A percentile compares a stretch with the other conserved stretches of the same genome.
Conservation (phyloP, 2,888 invertebrate genomes). For the Leucania comma region DNA sequence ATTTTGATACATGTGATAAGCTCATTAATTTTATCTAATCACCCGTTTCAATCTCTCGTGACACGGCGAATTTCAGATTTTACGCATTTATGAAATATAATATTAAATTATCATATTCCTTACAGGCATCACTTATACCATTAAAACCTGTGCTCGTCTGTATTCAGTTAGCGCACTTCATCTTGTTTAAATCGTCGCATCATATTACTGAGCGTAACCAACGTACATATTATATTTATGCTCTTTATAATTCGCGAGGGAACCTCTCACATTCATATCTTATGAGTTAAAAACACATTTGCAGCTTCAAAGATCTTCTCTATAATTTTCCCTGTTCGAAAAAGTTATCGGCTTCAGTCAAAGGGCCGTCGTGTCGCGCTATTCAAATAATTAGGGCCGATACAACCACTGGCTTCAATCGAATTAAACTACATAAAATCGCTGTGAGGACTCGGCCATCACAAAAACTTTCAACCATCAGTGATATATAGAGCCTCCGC, state of each 20-base stretch:
- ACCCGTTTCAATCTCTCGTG: conserved; percentile 26
- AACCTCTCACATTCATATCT: conserved; percentile 17
- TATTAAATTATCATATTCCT: conserved; percentile 35
- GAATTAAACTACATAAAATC: conserved; percentile 88
- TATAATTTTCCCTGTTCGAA: conserved; percentile 66
- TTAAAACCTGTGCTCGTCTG: conserved; percentile 25
- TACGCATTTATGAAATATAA: conserved; percentile 29
- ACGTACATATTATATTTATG: conserved; percentile 4
- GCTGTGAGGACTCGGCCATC: conserved; percentile 71
- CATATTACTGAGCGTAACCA: conserved; percentile 8
- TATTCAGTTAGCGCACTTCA: conserved; percentile 32
- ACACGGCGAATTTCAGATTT: conserved; percentile 42
- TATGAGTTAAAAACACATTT: conserved; percentile 15
- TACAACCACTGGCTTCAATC: conserved; percentile 81
- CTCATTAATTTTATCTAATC: conserved; percentile 5
- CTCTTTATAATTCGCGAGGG: conserved; percentile 10
- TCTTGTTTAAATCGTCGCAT: conserved; percentile 36
- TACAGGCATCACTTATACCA: conserved; percentile 32
- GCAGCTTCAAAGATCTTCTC: conserved; percentile 59
- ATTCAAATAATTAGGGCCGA: conserved; percentile 89
- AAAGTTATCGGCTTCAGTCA: conserved; percentile 83
- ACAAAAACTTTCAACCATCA: conserved; percentile 79
- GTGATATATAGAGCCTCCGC: conserved; percentile 76
- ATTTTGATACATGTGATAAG: conserved; percentile 1
- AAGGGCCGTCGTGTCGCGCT: conserved; percentile 84